Percentiles rank a stretch among this genome's conserved stretches.
phyloP scores from a whole-genome alignment of 2,113 vertebrate species.

The zebrafish (Danio rerio) region GRCz12tu NC_133192.1:38930001-38930500 shows the following conservation, averaged over 20 bases:
- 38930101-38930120: slow-evolving; percentile 37
- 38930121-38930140: slow-evolving; percentile 34
- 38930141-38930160: slow-evolving; percentile 32
- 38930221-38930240: slow-evolving; percentile 27
- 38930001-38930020: slow-evolving; percentile 24
- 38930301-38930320: slow-evolving; percentile 75
- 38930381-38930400: slow-evolving; percentile 67
- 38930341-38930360: slow-evolving; percentile 58
- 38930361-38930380: slow-evolving; percentile 70
- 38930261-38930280: slow-evolving; percentile 57
- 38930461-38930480: slow-evolving; percentile 76
- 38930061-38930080: slow-evolving; percentile 28
- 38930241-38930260: slow-evolving; percentile 50
- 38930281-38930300: slow-evolving; percentile 59
- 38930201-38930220: slow-evolving; percentile 43
- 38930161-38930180: slow-evolving; percentile 38
- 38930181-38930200: slow-evolving; percentile 40
- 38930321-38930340: slow-evolving; percentile 79
- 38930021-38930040: slow-evolving; percentile 9
- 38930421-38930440: slow-evolving; percentile 70
- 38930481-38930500: slow-evolving; percentile 73
- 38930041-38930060: background rate
- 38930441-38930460: slow-evolving; percentile 67
- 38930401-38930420: slow-evolving; percentile 72
- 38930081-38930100: slow-evolving; percentile 27